Evolutionary conservation across 2,113 vertebrate genomes (phyloP).

Genomic region (Heloderma charlesbogerti): DNA sequence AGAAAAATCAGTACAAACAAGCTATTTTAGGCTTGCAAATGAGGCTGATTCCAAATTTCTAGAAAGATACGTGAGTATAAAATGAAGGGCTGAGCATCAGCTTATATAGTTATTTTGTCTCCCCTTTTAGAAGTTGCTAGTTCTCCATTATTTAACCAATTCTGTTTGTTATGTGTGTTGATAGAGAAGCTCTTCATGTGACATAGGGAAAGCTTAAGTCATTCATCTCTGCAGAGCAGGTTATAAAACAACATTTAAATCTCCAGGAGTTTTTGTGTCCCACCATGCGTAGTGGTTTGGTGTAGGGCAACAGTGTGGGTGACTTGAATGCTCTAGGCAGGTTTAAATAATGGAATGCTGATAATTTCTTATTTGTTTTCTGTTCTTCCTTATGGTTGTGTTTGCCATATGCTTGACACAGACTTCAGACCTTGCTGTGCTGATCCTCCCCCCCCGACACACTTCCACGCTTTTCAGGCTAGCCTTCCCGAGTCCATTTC

Average conservation of each 20-base stretch:
- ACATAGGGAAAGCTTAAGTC: constrained; percentile 26
- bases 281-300: background rate
- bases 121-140: background rate
- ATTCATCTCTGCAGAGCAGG: constrained; percentile 18
- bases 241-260: constrained; percentile 22
- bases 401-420: background rate
- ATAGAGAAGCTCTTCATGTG: background rate
- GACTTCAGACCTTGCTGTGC: background rate
- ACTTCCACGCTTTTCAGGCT: background rate
- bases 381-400: background rate
- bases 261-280: background rate
- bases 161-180: background rate
- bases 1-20: background rate
- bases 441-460: background rate
- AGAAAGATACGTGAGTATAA: background rate
- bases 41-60: background rate
- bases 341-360: background rate
- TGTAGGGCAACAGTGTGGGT: background rate
- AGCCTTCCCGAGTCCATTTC: background rate
- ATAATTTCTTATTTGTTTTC: background rate
- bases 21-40: background rate
- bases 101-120: background rate
- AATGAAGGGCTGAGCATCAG: background rate
- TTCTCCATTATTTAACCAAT: background rate
- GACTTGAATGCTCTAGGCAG: background rate